Evolutionary conservation across 2,113 vertebrate genomes (phyloP), one percentile per base, ranked within the genome.

Genomic region (Accipiter virgatus): DNA sequence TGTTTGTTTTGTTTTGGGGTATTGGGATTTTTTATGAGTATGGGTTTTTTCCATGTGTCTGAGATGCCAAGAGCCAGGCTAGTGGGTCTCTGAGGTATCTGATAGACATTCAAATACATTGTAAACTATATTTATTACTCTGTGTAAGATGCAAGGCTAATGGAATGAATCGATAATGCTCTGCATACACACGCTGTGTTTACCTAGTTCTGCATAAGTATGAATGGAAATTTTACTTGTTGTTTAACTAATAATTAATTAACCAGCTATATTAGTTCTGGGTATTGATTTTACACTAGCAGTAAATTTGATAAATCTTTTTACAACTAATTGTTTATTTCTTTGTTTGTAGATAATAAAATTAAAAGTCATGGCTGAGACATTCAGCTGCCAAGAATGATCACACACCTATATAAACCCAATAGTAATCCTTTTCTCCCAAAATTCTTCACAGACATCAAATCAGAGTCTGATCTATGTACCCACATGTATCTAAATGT

Each of bases 241-340:
- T 90, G 53, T 90, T 93, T 95, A 94, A 58, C 66, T 72, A 93
- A 80, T 88, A 82, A 81, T 89, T 77, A 62, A 88, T 88, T 93
- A 80, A 74, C 55, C 16, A 67, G 42, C 13, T 90, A 8, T 63
- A 56, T 93, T 89, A 82, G 40, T 91, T 94, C 59, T 82, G 42
- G 11, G 3, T 88, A 78, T 90, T 91, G 62, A 40, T 90, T 96
- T 94, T 88, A 70, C 43, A 55, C 71, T 72, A 55, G 13, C 29
- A 66, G 50, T 82, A 82, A 77, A 87, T 77, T 55, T 40, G 14
- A 70, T 77, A 91, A 70, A 90, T 82, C 42, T 80, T 94, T 95
- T 95, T 80, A 66, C 32, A 62, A 36, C 38, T 73, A 84, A 58
- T 58, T 74, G 72, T 43, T 91, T 77, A 26, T 70, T 73, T 70